Base-by-base conservation (phyloP, 2,888 invertebrate species). In the Rhyacophila evoluta region DNA sequence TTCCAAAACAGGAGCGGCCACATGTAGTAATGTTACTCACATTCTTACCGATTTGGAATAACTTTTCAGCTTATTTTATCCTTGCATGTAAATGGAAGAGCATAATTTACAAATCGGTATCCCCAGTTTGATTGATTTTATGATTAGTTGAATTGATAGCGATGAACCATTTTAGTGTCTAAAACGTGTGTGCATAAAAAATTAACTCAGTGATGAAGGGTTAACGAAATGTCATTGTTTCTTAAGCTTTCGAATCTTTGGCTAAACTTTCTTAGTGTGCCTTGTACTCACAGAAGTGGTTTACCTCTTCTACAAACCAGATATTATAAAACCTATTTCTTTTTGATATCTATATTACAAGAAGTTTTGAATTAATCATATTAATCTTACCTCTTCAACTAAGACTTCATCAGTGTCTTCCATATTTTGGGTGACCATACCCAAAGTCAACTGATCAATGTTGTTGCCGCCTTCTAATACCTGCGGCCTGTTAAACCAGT, bases 401-500 rank as follows among this genome's bases (percentile, higher is more conserved):
- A 89, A 85, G 84, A 85, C 87, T 1, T 86, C 86, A 81, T 90
- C 90, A 75, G 88, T 85, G 76, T 85, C 85, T 84, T 89, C 88
- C 80, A 87, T 85, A 8, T 86, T 86, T 81, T 91, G 90, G 39
- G 87, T 87, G 10, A 87, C 84, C 75, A 91, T 83, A 33, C 88
- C 88, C 77, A 87, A 81, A 8, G 87, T 83, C 39, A 88, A 83
- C 69, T 85, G 84, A 79, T 88, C 88, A 39, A 88, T 85, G 15
- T 90, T 90, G 78, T 89, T 87, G 29, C 86, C 87, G 28, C 86
- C 85, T 83, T 91, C 91, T 77, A 91, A 86, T 74, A 91, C 86
- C 67, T 87, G 87, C 3, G 91, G 91, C 36, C 90, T 86, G 84
- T 90, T 91, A 83, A 89, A 89, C 87, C 89, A 89, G 84, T 91